Evolutionary conservation across 1,140 invertebrate species (phyloP), one percentile per base, ranked within the genome.

Genomic region (Atopsyche davidsoni): DNA sequence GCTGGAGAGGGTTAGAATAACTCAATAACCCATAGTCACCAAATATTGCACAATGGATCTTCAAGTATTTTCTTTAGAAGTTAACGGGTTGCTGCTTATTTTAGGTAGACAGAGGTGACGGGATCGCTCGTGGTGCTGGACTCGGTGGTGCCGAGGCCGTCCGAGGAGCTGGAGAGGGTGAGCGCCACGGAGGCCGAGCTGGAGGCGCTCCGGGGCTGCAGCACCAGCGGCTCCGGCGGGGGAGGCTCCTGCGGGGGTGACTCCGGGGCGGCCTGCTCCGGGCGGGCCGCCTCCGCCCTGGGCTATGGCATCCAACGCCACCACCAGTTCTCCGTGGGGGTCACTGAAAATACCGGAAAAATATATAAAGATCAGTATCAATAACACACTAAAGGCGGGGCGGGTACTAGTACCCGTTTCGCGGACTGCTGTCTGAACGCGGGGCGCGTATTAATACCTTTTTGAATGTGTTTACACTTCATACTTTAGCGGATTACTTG

Each of bases 271-370:
- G 53, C 64, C 62, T 54, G 14, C 4, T 24, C 60, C 66, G 63
- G 64, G 62, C 39, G 41, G 45, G 35, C 66, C 66, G 45, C 50
- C 67, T 72, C 68, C 67, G 64, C 67, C 70, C 59, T 67, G 65
- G 62, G 72, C 64, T 70, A 74, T 62, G 72, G 71, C 65, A 72
- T 72, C 71, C 71, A 74, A 36, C 67, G 68, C 69, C 70, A 72
- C 71, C 69, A 74, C 72, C 69, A 74, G 62, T 71, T 74, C 69
- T 72, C 70, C 64, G 67, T 71, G 66, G 62, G 70, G 68, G 72
- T 68, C 67, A 66, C 72, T 74, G 64, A 34, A 72, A 72, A 44
- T 18, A 51, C 45, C 11, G 28, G 25, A 28, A 38, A 51, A n/a
- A n/a, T n/a, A n/a, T n/a, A n/a, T n/a, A n/a, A n/a, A n/a, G n/a